Evolutionary conservation across 2,888 invertebrate species (phyloP), one percentile per base, ranked within the genome.

Genomic region (Liopterus haemorrhoidalis): DNA sequence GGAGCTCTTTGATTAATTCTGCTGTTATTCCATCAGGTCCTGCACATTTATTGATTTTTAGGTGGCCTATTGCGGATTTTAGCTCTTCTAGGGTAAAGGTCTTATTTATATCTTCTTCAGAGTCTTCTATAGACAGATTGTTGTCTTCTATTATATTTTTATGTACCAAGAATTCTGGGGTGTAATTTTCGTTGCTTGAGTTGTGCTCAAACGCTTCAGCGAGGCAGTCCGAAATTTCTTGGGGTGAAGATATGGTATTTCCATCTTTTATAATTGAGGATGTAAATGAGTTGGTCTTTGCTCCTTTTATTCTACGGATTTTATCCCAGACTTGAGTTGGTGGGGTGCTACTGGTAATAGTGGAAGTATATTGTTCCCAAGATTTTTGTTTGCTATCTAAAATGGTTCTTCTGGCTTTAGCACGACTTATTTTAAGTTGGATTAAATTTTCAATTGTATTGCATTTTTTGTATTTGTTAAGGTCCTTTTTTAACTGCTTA

Each of bases 261-360:
- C 16, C 15, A 16, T 1, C 6, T 5, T 8, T 18, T n/a, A n/a
- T n/a, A n/a, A n/a, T 32, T 15, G 14, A 32, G 32, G 16, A 32
- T 32, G 2, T 15, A 16, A 3, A 32, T 32, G 2, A 4, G 16
- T 6, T 3, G 2, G 9, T 15, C 4, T 16, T 32, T 16, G 4
- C 32, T 32, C 32, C 32, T 15, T 12, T 16, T 18, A 32, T 32
- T 15, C 16, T 32, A 4, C 32, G 32, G 5, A 32, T 8, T 18
- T 32, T 32, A 6, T 16, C 18, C 32, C 32, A 32, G 5, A 32
- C 5, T 2, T 32, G 16, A 32, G 16, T 8, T 16, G 32, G 16
- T 2, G 3, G 9, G 3, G 32, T 16, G 9, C 18, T n/a, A 6
- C 16, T 16, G n/a, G 14, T 14, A 16, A 32, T 15, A 4, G 16